Base-by-base conservation (phyloP, 2,888 invertebrate species). In the Epinotia nisella region DNA sequence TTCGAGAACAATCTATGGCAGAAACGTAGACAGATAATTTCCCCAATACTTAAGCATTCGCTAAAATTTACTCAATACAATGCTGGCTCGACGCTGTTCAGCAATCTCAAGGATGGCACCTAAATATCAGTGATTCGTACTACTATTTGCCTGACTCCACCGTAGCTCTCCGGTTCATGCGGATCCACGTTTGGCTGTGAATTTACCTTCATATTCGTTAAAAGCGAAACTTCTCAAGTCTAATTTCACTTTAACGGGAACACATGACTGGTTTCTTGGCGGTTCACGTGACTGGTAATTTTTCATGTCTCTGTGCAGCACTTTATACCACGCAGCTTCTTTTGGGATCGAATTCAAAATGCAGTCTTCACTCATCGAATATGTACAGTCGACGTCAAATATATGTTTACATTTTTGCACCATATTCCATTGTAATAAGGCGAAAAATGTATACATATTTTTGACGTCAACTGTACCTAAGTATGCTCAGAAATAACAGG, bases 271-370 rank as follows among this genome's bases (percentile, higher is more conserved):
- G 55, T 70, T 61, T n/a, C 24, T 4, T 9, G 60, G 61, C 10
- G 69, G 65, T 15, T 65, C 39, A 39, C 11, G 11, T 9, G 1
- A 0, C 1, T 11, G 15, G 45, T 61, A 61, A 21, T 45, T 15
- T 24, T 21, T 15, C 61, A 45, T 61, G 3, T 49, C 49, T 49
- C n/a, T 59, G 19, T 68, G 67, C 13, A 68, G 24, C 41, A 13
- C 45, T 49, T 49, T 68, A n/a, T 68, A 58, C 67, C 67, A 68
- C 11, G 67, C 67, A 35, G 49, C 58, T 35, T 68, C 67, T 35
- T 24, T 29, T 45, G 59, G 10, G 3, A 35, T 10, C 35, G 49
- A 17, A 19, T 65, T 19, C 17, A 49, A 29, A 4, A 68, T 13
- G 19, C 67, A 68, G 35, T 68, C 67, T 11, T 55, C 9, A 10